Conservation (phyloP, 2,113 vertebrate genomes). For the Ancistrus triradiatus region DNA sequence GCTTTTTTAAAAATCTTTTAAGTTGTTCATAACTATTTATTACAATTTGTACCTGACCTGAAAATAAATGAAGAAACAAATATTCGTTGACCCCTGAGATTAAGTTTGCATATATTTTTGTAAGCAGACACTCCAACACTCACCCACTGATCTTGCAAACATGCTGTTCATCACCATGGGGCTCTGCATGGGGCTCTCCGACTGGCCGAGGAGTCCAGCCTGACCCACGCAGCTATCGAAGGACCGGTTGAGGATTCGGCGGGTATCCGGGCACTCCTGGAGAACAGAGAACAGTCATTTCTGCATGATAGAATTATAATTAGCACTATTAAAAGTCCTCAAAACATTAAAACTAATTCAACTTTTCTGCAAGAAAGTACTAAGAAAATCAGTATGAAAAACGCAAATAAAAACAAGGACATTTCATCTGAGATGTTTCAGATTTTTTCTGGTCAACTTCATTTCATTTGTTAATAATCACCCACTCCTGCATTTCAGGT, state of each 20-base stretch:
- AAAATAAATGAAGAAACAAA: slow-evolving; percentile 34
- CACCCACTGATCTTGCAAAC: slow-evolving; percentile 48
- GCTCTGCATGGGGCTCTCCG: slow-evolving; percentile 40
- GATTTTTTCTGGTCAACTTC: too few relatives aligned
- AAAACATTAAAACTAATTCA: background rate
- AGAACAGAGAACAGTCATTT: background rate
- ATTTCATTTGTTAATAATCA: too few relatives aligned
- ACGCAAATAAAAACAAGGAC: too few relatives aligned
- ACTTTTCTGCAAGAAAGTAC: too few relatives aligned
- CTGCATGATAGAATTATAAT: slow-evolving; percentile 23
- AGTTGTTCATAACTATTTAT: too few relatives aligned
- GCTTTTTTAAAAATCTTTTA: too few relatives aligned
- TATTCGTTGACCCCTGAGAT: too few relatives aligned
- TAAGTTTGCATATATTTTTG: too few relatives aligned
- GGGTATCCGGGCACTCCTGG: slow-evolving; percentile 58
- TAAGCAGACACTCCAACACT: slow-evolving; percentile 23
- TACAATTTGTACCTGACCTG: background rate
- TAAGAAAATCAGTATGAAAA: too few relatives aligned
- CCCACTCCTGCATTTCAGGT: too few relatives aligned
- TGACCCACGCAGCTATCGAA: slow-evolving; percentile 61
- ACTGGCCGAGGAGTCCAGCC: slow-evolving; percentile 40
- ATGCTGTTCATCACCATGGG: slow-evolving; percentile 50
- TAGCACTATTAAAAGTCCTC: too few relatives aligned
- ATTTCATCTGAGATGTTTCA: too few relatives aligned
- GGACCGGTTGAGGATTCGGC: slow-evolving; percentile 57